Evolutionary conservation across 1,140 invertebrate species (phyloP).

Genomic region (Saccostrea cuccullata): DNA sequence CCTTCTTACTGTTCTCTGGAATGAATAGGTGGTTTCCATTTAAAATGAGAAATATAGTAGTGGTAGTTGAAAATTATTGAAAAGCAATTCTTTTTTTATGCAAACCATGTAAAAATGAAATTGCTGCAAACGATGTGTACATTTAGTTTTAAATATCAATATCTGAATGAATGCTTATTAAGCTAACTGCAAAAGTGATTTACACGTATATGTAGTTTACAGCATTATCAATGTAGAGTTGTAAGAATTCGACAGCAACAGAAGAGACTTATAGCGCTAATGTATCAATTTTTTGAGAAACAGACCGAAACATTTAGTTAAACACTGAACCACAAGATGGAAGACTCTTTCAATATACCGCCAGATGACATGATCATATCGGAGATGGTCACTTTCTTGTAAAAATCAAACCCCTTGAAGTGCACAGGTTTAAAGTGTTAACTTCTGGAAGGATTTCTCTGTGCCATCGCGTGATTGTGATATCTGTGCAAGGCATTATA

Average conservation of each 20-base stretch:
- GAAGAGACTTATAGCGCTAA: neutral
- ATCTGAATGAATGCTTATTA: too few species aligned
- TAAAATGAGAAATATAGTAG: too few species aligned
- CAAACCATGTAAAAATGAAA: too few species aligned
- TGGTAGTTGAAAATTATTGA: too few species aligned
- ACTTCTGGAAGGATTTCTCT: neutral
- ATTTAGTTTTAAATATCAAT: too few species aligned
- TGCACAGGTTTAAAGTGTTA: neutral
- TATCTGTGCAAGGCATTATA: constrained; percentile 25
- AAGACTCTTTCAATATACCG: constrained; percentile 40
- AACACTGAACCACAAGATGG: constrained; percentile 46
- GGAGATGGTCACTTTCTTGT: constrained; percentile 38
- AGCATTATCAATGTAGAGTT: too few species aligned
- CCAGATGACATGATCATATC: constrained; percentile 14
- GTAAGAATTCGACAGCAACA: neutral
- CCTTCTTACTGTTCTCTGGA: constrained; percentile 28
- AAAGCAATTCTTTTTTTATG: neutral
- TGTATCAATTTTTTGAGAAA: constrained; percentile 35
- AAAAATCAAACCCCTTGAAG: constrained; percentile 39
- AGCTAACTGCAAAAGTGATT: too few species aligned
- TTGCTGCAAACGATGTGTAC: too few species aligned
- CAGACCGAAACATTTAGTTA: constrained; percentile 13
- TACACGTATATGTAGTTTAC: neutral
- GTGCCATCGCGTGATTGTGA: constrained; percentile 11
- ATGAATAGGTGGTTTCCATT: constrained; percentile 26